A percentile compares a stretch with the other conserved stretches of the same genome.
phyloP scores from a whole-genome alignment of 2,797 vertebrate species.

The Cichlasoma orientale region DNA sequence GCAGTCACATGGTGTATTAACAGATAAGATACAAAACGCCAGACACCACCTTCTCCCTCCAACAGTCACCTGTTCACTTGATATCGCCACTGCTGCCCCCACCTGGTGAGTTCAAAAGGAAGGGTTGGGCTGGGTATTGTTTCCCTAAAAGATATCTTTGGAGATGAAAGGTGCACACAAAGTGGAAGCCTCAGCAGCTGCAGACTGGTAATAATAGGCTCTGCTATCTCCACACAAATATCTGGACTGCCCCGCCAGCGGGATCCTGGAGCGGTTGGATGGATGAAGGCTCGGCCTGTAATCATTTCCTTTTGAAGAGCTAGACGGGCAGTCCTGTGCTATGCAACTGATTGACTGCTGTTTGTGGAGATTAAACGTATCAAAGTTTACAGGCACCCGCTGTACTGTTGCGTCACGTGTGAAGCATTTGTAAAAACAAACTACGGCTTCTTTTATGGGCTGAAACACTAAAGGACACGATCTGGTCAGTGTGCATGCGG shows the following conservation, averaged over 20 bases:
- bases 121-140: constrained; percentile 49
- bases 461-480: background rate
- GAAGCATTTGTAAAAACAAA: background rate
- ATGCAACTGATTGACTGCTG: constrained; percentile 32
- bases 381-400: background rate
- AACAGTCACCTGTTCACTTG: constrained; percentile 39
- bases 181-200: constrained; percentile 35
- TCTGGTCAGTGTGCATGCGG: background rate
- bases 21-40: constrained; percentile 9
- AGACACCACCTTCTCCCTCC: background rate
- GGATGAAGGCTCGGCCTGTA: constrained; percentile 51
- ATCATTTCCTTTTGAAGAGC: constrained; percentile 58
- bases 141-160: constrained; percentile 56
- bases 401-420: constrained; percentile 17
- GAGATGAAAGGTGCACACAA: constrained; percentile 71
- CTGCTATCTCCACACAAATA: constrained; percentile 31
- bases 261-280: constrained; percentile 26
- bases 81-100: constrained; percentile 47
- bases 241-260: constrained; percentile 36
- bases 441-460: background rate
- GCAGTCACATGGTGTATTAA: constrained; percentile 4
- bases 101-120: constrained; percentile 62
- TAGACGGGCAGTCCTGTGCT: background rate
- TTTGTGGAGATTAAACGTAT: constrained; percentile 41
- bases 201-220: constrained; percentile 52